phyloP scores from a whole-genome alignment of 2,888 invertebrate species.

The Drosophila macrospina region DNA sequence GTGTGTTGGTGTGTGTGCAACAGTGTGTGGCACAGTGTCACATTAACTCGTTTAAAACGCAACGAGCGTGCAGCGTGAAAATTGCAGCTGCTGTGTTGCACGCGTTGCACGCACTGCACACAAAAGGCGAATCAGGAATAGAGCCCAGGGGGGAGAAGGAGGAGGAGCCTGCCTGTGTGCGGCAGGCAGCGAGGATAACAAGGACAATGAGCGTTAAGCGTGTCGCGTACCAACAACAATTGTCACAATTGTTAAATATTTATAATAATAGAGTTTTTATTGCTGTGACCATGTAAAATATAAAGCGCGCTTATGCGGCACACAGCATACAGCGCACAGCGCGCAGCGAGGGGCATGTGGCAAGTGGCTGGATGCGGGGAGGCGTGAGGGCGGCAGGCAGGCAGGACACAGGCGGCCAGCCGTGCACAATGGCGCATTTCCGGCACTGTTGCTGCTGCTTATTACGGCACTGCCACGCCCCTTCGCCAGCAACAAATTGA shows the following conservation, averaged over 20 bases:
- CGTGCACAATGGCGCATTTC: constrained; percentile 66
- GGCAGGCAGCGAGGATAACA: constrained; percentile 36
- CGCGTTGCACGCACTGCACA: constrained; percentile 34
- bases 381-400: too few species aligned
- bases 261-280: constrained; percentile 78
- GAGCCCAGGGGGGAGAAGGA: background rate
- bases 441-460: constrained; percentile 25
- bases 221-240: constrained; percentile 71
- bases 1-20: constrained; percentile 15
- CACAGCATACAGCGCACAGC: constrained; percentile 24
- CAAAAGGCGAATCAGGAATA: constrained; percentile 16
- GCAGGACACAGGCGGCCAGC: constrained; percentile 48
- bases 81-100: constrained; percentile 69
- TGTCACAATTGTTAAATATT: constrained; percentile 81
- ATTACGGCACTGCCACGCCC: constrained; percentile 29
- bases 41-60: constrained; percentile 68
- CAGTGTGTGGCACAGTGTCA: constrained; percentile 48
- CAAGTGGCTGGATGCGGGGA: constrained; percentile 27
- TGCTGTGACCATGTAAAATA: constrained; percentile 72
- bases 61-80: constrained; percentile 76
- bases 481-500: constrained; percentile 57
- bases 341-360: background rate
- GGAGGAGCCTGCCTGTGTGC: constrained; percentile 7
- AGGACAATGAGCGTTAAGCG: constrained; percentile 68
- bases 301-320: constrained; percentile 68